Evolutionary conservation across 2,888 invertebrate genomes (phyloP).

Genomic region (Xanthorhoe spadicearia): DNA sequence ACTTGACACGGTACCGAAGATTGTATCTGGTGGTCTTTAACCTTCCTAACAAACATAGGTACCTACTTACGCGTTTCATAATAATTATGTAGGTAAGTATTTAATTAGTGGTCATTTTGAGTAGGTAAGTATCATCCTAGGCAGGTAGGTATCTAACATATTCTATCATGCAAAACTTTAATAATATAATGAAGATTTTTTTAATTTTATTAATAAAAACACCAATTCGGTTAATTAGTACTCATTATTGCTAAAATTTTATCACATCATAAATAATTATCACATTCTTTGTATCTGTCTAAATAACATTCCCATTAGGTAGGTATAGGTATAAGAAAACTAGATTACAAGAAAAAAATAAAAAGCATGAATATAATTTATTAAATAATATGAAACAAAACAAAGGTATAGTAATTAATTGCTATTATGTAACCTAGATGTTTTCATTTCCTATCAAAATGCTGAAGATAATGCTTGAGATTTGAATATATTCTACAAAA

Average conservation of each 20-base stretch:
- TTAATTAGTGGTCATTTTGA: no score
- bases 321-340: background rate
- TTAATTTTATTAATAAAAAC: background rate
- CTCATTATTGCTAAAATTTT: constrained; percentile 40
- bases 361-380: constrained; percentile 1
- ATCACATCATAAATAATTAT: constrained; percentile 42
- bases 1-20: no score
- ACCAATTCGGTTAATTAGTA: constrained; percentile 13
- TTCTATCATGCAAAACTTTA: background rate
- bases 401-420: background rate
- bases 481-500: background rate
- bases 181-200: no score
- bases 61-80: no score
- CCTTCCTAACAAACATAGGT: no score
- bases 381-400: background rate
- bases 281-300: constrained; percentile 41
- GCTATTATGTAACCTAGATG: background rate
- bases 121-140: no score
- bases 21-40: no score
- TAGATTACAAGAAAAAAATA: background rate
- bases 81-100: background rate
- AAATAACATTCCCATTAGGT: constrained; percentile 20
- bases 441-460: background rate
- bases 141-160: background rate
- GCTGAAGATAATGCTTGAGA: background rate